These are phyloP conservation scores for Hermodice carunculata DNA, from an alignment of 2,888 invertebrate species.

Conservation along the genomic window DNA sequence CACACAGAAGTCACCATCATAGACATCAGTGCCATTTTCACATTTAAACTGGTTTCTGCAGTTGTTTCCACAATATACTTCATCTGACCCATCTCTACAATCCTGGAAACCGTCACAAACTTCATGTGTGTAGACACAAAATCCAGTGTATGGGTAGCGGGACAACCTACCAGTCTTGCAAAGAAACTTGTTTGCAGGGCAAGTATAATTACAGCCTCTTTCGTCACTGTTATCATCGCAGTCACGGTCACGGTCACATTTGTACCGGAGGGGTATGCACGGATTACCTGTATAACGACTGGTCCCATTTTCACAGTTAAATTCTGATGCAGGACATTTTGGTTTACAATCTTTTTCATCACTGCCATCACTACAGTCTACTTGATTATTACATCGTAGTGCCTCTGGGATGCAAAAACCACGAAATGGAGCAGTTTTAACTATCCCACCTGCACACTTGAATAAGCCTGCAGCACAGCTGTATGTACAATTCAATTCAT, in stretches of 20 bases:
- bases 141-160: constrained; percentile 20
- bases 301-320: no score
- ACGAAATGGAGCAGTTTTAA: constrained; percentile 7
- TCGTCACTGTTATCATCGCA: constrained; percentile 29
- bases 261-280: constrained; percentile 2
- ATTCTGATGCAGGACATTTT: no score
- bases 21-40: constrained; percentile 12
- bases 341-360: constrained; percentile 20
- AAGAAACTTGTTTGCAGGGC: constrained; percentile 3
- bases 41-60: constrained; percentile 30
- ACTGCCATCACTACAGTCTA: constrained; percentile 22
- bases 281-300: neutral
- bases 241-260: constrained; percentile 22
- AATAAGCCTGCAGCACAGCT: constrained; percentile 19
- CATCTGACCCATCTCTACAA: constrained; percentile 21
- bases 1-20: constrained; percentile 12
- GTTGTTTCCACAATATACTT: neutral
- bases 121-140: constrained; percentile 17
- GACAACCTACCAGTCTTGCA: constrained; percentile 19
- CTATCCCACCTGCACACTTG: constrained; percentile 25
- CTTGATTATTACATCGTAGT: constrained; percentile 19
- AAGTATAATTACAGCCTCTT: constrained; percentile 14
- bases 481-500: constrained; percentile 11
- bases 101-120: constrained; percentile 11
- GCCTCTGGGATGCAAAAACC: constrained; percentile 15